Base-by-base conservation (phyloP, 53 echinoderm and acorn worm species). In the Apostichopus leukothele region DNA sequence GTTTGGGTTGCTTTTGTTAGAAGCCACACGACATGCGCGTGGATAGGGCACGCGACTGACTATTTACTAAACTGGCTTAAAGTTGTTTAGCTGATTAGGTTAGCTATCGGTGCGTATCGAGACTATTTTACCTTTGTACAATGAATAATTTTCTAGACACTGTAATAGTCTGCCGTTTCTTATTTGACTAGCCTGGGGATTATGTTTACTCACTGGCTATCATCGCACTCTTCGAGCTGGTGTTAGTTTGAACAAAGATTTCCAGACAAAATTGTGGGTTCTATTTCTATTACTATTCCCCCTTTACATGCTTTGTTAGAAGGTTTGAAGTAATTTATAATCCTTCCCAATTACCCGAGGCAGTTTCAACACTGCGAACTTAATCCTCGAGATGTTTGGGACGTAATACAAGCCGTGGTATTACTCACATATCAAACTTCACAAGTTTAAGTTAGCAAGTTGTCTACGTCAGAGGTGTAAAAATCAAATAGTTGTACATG, bases 21-120 rank as follows among this genome's bases (percentile, higher is more conserved):
- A 16, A n/a, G 81, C 22, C 81, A 59, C 81, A 16, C 81, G 81
- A 81, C 60, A 81, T 20, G 81, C 54, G 81, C 81, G 81, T 81
- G 81, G 81, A 55, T 81, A 23, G 81, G 55, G 59, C 81, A 59
- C 81, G 81, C 81, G 52, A 77, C 16, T 59, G 39, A 9, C 23
- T 59, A 81, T 81, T 53, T n/a, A 81, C 59, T 81, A 55, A 52
- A 71, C 13, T n/a, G 6, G 71, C 20, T 71, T 21, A 71, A 71
- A 19, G 39, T 71, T 71, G 20, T 71, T 71, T 71, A 18, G 71
- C 18, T 71, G n/a, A 5, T 18, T 71, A 13, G 18, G 14, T 71
- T 71, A 71, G 71, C 71, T 71, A 71, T n/a, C 71, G 6, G 71
- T 71, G 20, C 20, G 71, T 71, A 71, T 19, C 18, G 71, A 71